Base-by-base conservation (phyloP, 1,140 invertebrate species). In the Bicyclus anynana region DNA sequence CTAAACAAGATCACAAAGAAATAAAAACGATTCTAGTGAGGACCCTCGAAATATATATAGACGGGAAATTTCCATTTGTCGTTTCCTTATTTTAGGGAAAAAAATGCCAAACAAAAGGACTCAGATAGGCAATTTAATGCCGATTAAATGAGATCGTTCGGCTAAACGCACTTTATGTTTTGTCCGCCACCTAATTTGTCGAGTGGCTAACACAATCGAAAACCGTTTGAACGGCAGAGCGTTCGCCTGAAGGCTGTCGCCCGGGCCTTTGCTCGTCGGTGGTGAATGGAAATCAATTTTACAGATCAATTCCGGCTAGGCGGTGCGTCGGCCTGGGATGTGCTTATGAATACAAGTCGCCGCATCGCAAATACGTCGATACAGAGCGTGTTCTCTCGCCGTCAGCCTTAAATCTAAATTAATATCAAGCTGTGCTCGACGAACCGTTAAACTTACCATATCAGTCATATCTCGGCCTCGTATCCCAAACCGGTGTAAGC, bases 391-490 rank as follows among this genome's bases (percentile, higher is more conserved):
- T 66, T 66, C 67, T 57, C 54, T 66, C 65, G 48, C 44, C 62
- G 46, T 57, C 61, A 62, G 59, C 47, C 64, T 65, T 72, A 78
- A 61, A 76, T 57, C 74, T 76, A 80, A 83, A 79, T 85, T 80
- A 84, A 87, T 85, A 78, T 79, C 73, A 69, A 68, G 63, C 71
- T 74, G 63, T 80, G 80, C 80, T 74, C 74, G 73, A 61, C 69
- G 67, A 70, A 65, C 63, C 72, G 74, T 72, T 57, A 78, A 53
- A 62, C 47, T 60, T 54, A 67, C 67, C 68, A 80, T 80, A 83
- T 81, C 71, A 74, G 67, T 74, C 68, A 62, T 56, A 80, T 78
- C 74, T 81, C 56, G 56, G 61, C 46, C 67, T 49, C 49, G 55
- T 53, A 57, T 51, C 57, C 18, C 57, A 17, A 17, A 38, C 37